phyloP scores from a whole-genome alignment of 2,113 vertebrate species.

The Myiopsitta monachus region DNA sequence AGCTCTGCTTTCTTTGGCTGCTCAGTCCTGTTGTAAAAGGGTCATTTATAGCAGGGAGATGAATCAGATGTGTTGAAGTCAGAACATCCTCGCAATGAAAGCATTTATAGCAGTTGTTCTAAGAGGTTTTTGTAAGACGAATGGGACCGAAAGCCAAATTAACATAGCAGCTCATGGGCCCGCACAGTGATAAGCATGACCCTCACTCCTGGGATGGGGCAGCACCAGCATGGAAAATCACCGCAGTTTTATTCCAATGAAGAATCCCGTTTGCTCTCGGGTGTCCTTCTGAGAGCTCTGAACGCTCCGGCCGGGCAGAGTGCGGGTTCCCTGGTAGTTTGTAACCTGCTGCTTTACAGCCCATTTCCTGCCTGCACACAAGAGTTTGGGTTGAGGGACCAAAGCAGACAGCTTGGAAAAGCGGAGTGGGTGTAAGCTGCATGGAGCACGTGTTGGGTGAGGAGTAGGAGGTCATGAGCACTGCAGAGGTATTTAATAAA shows the following conservation, averaged over 20 bases:
- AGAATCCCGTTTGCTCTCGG: accelerated
- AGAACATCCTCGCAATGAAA: neutral
- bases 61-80: neutral
- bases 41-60: neutral
- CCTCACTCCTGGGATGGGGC: neutral
- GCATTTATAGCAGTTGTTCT: neutral
- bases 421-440: neutral
- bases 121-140: neutral
- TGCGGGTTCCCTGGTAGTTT: accelerated
- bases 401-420: neutral
- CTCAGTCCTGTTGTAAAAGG: neutral
- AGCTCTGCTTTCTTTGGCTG: neutral
- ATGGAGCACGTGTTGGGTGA: neutral
- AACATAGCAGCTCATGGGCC: neutral
- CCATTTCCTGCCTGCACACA: neutral
- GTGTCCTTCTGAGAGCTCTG: neutral
- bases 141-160: neutral
- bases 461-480: neutral
- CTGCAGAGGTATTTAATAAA: neutral
- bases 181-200: neutral
- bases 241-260: neutral
- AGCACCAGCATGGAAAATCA: accelerated
- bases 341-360: neutral
- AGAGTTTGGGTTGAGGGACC: accelerated
- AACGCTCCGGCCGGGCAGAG: neutral